Percentiles rank a stretch among this genome's conserved stretches.
Evolutionary conservation across 2,113 vertebrate genomes (phyloP).

Genomic region (Triplophysa tibetana): DNA sequence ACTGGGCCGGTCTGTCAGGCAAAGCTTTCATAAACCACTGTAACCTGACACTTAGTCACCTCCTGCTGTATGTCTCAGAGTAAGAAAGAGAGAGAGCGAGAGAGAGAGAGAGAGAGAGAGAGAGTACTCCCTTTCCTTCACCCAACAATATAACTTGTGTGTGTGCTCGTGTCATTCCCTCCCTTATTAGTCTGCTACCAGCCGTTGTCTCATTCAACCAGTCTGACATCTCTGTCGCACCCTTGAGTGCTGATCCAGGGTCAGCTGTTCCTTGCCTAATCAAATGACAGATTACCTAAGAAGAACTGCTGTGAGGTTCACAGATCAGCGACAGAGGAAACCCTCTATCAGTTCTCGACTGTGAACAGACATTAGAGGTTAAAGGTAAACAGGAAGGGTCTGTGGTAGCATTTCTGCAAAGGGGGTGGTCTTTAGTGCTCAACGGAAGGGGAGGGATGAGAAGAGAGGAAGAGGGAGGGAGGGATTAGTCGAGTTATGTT

Average conservation of each 20-base stretch:
- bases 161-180: not conserved
- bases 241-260: not conserved
- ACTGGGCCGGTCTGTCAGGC: slow-evolving; percentile 58
- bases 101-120: not conserved
- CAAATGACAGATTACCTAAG: not conserved
- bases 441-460: slow-evolving; percentile 68
- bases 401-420: slow-evolving; percentile 43
- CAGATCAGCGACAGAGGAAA: slow-evolving; percentile 13
- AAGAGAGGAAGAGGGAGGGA: slow-evolving; percentile 53
- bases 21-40: slow-evolving; percentile 64
- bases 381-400: slow-evolving; percentile 80
- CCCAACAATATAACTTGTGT: not conserved
- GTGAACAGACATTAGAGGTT: slow-evolving; percentile 63
- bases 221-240: slow-evolving; percentile 9
- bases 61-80: slow-evolving; percentile 11
- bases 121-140: not conserved
- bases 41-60: slow-evolving; percentile 66
- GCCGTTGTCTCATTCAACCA: slow-evolving; percentile 30
- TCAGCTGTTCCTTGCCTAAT: not conserved
- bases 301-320: slow-evolving; percentile 50
- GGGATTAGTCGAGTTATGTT: slow-evolving; percentile 71
- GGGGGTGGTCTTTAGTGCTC: slow-evolving; percentile 54
- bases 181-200: slow-evolving; percentile 40
- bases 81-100: not conserved
- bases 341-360: not conserved